A percentile compares a stretch with the other conserved stretches of the same genome.
These are phyloP conservation scores for Monodelphis domestica DNA, from an alignment of 2,797 vertebrate genomes.

Conservation along the genomic window DNA sequence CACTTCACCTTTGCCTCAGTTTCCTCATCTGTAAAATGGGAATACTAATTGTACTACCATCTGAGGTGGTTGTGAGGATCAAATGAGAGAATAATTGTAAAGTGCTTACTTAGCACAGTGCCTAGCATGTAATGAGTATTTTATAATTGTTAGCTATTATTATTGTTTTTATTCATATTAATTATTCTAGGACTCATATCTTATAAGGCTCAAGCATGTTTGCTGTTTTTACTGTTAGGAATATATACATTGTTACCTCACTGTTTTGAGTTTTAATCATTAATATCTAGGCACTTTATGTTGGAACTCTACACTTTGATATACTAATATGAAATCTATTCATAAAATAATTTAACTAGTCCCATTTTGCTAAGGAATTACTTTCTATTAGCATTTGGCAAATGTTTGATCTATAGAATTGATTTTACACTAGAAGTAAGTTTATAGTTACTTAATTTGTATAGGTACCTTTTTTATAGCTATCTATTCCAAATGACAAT, in stretches of 20 bases:
- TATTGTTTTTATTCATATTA: background rate
- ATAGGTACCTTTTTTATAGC: slow-evolving; percentile 19
- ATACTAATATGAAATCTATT: slow-evolving; percentile 33
- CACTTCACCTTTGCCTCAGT: background rate
- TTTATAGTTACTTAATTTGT: background rate
- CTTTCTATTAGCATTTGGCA: slow-evolving; percentile 30
- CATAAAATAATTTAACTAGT: slow-evolving; percentile 39
- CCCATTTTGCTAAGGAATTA: background rate
- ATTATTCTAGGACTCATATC: background rate
- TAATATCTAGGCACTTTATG: slow-evolving; percentile 24
- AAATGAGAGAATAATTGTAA: background rate
- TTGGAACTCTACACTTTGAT: slow-evolving; percentile 5
- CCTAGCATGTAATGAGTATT: background rate
- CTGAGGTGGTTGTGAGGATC: background rate
- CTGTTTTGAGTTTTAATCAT: slow-evolving; percentile 35
- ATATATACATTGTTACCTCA: background rate
- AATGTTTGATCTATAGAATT: background rate
- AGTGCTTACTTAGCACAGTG: background rate
- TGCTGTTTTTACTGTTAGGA: slow-evolving; percentile 42
- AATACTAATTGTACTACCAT: background rate
- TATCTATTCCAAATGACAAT: slow-evolving; percentile 30
- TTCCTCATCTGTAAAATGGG: background rate
- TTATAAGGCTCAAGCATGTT: slow-evolving; percentile 33
- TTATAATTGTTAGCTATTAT: background rate
- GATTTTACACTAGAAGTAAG: slow-evolving; percentile 17